Evolutionary conservation across 1,140 invertebrate genomes (phyloP).

Genomic region (Conus ventricosus): DNA sequence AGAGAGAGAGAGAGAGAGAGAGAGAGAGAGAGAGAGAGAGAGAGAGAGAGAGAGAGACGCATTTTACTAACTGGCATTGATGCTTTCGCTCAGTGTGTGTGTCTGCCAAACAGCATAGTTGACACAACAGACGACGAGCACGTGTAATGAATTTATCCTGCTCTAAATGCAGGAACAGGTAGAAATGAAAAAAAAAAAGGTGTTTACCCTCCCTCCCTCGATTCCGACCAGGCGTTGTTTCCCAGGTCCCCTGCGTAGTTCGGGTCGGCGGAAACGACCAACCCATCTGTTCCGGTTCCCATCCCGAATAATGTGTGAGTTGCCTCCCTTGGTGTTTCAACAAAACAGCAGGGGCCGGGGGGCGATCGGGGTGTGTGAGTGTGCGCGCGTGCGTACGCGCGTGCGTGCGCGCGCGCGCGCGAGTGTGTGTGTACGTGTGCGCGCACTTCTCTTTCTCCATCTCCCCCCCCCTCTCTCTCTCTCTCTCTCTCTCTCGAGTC

Average conservation of each 20-base stretch:
- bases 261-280: not conserved
- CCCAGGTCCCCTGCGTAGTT: not conserved
- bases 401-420: no score
- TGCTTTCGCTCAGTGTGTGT: not conserved
- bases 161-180: not conserved
- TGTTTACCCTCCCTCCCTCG: not conserved
- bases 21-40: conserved; percentile 2
- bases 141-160: not conserved
- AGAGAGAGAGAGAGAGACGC: not conserved
- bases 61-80: not conserved
- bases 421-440: no score
- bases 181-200: not conserved
- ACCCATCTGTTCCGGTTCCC: not conserved
- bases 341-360: no score
- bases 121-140: not conserved
- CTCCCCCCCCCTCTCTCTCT: no score
- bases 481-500: no score
- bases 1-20: conserved; percentile 18
- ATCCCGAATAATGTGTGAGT: not conserved
- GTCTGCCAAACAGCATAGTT: not conserved
- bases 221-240: not conserved
- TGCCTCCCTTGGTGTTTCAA: no score
- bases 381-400: no score
- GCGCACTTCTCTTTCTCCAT: no score
- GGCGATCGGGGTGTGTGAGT: no score